Base-by-base conservation (phyloP, 2,797 vertebrate species). In the Pseudopleuronectes americanus region DNA sequence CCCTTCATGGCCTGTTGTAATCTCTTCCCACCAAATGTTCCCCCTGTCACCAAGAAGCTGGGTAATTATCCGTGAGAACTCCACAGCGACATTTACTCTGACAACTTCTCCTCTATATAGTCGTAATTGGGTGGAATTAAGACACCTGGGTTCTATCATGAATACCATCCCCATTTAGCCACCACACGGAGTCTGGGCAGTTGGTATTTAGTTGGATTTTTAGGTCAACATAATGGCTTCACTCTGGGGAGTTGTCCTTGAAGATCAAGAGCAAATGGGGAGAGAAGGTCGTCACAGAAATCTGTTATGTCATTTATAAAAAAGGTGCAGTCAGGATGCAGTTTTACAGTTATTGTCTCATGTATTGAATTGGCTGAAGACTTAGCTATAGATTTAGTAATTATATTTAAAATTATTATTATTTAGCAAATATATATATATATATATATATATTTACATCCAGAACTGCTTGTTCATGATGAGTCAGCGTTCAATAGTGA, bases 51-150 rank as follows among this genome's bases (percentile, higher is more conserved):
- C 61, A 45, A 24, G 71, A 43, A 77, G 71, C 31, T 38, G 75
- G 67, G 78, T 90, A 91, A 90, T 91, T 89, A 84, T 76, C 85
- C 24, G 1, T 74, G 58, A 80, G 83, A 85, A 86, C 71, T 76
- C 68, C 71, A 69, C 68, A 57, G 81, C 60, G 85, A 87, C 86
- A 91, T 92, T 92, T 90, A 81, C 76, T 74, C 83, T 77, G 87
- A 89, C 84, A 89, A 68, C 77, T 71, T 79, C 68, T 75, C 60
- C 54, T 52, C 36, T 48, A 77, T 73, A 48, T 63, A 59, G 38
- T 57, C 57, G 63, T 87, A 91, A 91, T 90, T 92, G 86, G 84
- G 71, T 77, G 84, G 87, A 86, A 88, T 89, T 79, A 83, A 84
- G 81, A 84, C 79, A 76, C 74, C 70, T 51, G 64, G 69, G 71